Base-by-base conservation (phyloP, 92 coral and sea anemone genomes). In the Heteractis magnifica region DNA sequence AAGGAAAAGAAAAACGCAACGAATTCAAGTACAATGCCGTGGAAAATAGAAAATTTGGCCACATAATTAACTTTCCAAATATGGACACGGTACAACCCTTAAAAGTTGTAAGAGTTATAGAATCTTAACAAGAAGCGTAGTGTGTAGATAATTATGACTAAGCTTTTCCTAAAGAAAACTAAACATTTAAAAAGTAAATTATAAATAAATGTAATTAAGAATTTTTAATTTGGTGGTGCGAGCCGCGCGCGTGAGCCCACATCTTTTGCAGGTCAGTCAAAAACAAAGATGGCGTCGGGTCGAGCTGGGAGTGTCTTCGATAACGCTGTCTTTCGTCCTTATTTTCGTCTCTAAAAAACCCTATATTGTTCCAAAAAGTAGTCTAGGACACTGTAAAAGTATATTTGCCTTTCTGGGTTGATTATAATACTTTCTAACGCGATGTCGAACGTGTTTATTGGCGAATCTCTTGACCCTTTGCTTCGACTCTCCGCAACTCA, bases 401-500 rank as follows among this genome's bases (percentile, higher is more conserved):
- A 48, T 70, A 44, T 21, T 81, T 23, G 65, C 3, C 70, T 10
- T 50, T 70, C 21, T 68, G 65, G 52, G 65, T 19, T n/a, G 76
- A 20, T 58, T 64, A 21, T 21, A 8, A 9, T 15, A 15, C 44
- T 34, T 15, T 56, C 49, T 11, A 21, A 56, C 70, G 81, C 77
- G 16, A 84, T 84, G 87, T 41, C 87, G 11, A 51, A 77, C 18
- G 87, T 84, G 65, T 84, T 84, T 76, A 20, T 44, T 12, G 92
- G 86, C 12, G 73, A 80, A 15, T n/a, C 77, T 14, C 74, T 87
- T 48, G 89, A 85, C 58, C 81, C 89, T 8, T 82, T 83, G 56
- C 79, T 92, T 51, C 90, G 88, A 26, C 86, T 91, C 72, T 81
- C 98, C 72, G 98, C 98, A 0, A 72, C 75, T 23, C 60, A 82